Evolutionary conservation across 2,113 vertebrate species (phyloP), one percentile per base, ranked within the genome.

Genomic region (Psephotus haematonotus): DNA sequence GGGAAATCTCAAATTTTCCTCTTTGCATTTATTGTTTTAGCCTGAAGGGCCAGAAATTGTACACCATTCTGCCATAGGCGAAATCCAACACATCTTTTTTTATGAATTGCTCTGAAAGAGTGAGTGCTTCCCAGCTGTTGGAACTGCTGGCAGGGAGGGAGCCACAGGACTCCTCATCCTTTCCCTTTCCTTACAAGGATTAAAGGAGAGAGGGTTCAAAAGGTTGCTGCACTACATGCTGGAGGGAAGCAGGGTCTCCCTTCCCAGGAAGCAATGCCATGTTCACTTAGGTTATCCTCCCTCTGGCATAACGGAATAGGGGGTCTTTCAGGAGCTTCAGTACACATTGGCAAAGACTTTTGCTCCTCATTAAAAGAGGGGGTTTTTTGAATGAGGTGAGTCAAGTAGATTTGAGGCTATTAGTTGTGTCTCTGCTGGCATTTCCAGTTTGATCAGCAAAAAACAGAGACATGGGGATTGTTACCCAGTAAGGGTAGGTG

Each of bases 1-100:
- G 98, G 97, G 96, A 97, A 98, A 97, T 97, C 97, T 97, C 98
- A 96, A 97, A 97, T 97, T 97, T 96, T 98, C 97, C 97, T 97
- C 96, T 98, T 97, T 97, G 97, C 98, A 96, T 97, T 97, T 97
- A 97, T 98, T 97, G 98, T 98, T 98, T 97, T 98, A 97, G 98
- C 98, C 98, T 97, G 97, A 97, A 98, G 98, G 98, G 97, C 98
- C 98, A 96, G 98, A 97, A 97, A 97, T 95, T 11, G 93, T 97
- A 97, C 82, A 95, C 98, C 94, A 95, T 96, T 97, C 97, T 97
- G 98, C 98, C 98, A 98, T 80, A 83, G 98, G 98, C 98, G 75
- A 98, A 98, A 98, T 97, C 97, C 96, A 96, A 97, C 97, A 95
- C 97, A 75, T 97, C 96, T 95, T 91, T 96, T 92, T 98, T 95